phyloP scores from a whole-genome alignment of 2,888 invertebrate species.

The Alloplasta piceator region DNA sequence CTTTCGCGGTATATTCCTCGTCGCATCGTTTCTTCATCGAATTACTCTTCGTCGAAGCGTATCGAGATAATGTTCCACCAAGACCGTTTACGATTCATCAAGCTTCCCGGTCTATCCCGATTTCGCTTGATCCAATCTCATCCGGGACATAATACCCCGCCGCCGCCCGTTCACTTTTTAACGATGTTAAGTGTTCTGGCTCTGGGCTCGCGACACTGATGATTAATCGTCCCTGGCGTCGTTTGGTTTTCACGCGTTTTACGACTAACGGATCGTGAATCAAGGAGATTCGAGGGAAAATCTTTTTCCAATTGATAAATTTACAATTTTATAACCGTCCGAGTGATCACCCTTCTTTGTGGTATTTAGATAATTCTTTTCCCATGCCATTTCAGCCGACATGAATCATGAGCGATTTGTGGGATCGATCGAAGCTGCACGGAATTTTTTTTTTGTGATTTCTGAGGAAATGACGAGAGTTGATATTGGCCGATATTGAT shows the following conservation, averaged over 20 bases:
- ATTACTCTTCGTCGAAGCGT: constrained; percentile 31
- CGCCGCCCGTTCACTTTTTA: constrained; percentile 23
- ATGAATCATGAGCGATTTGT: neutral
- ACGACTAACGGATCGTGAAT: no score
- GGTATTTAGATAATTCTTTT: no score
- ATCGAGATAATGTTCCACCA: constrained; percentile 37
- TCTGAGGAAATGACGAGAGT: neutral
- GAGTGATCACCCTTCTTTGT: no score
- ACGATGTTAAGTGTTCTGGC: constrained; percentile 22
- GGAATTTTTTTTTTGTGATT: neutral
- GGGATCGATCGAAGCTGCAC: neutral
- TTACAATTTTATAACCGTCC: no score
- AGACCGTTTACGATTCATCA: constrained; percentile 34
- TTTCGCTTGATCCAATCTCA: constrained; percentile 24
- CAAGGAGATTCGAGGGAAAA: no score
- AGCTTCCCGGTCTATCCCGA: constrained; percentile 17
- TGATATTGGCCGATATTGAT: no score
- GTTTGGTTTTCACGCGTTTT: no score
- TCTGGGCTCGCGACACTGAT: constrained; percentile 22
- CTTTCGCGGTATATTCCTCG: neutral
- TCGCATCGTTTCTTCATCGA: constrained; percentile 29
- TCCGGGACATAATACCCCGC: constrained; percentile 1
- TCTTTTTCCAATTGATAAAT: no score
- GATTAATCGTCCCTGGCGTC: constrained; percentile 19
- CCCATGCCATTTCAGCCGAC: no score